Conservation (phyloP, 2,888 invertebrate species). For the Phragmatobia fuliginosa region DNA sequence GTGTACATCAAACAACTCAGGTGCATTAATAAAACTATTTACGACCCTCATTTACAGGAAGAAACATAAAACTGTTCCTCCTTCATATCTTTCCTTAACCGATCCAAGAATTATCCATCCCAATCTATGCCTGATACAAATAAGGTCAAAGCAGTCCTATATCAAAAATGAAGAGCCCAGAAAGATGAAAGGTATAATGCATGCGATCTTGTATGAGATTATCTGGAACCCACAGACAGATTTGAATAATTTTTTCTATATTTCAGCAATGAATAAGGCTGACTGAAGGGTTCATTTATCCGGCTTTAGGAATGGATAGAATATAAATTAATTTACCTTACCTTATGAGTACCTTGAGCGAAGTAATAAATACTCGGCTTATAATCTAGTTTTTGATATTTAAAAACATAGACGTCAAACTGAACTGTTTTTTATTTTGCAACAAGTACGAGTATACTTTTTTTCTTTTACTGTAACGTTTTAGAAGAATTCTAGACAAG, state of each 20-base stretch:
- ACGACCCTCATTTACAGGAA: constrained; percentile 9
- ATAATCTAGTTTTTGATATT: background rate
- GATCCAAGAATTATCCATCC: constrained; percentile 29
- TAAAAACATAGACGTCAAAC: background rate
- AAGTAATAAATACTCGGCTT: background rate
- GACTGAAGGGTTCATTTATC: constrained; percentile 39
- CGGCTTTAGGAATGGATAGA: constrained; percentile 21
- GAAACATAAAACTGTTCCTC: constrained; percentile 8
- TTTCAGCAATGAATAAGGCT: constrained; percentile 35
- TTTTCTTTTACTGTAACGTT: no score
- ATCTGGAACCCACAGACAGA: constrained; percentile 45
- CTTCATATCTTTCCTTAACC: constrained; percentile 2
- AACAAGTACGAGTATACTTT: no score
- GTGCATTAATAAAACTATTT: constrained; percentile 18
- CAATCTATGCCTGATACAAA: constrained; percentile 32
- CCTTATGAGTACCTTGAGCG: background rate
- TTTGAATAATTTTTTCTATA: constrained; percentile 54
- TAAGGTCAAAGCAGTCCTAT: constrained; percentile 35
- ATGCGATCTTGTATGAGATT: constrained; percentile 49
- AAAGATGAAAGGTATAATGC: constrained; percentile 47
- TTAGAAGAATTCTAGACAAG: no score
- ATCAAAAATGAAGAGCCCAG: constrained; percentile 40
- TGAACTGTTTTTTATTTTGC: background rate
- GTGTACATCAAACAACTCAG: background rate
- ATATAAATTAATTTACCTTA: constrained; percentile 28